Conservation (phyloP, 2,113 vertebrate genomes). For the Salvator merianae region DNA sequence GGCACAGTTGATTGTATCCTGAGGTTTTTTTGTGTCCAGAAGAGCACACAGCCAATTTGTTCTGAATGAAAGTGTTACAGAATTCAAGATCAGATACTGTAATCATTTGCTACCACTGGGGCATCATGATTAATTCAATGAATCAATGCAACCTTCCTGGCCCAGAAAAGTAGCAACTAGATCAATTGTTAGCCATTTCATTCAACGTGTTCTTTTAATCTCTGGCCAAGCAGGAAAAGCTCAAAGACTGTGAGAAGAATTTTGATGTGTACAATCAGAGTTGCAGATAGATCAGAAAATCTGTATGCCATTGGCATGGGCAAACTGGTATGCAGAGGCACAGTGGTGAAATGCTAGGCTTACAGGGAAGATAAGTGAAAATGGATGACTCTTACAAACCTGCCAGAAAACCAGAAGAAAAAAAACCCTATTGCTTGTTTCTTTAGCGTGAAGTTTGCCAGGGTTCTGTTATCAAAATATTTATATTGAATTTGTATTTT, state of each 20-base stretch:
- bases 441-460: no score
- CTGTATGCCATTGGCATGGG: slow-evolving; percentile 28
- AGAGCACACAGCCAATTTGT: neutral
- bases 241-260: slow-evolving; percentile 37
- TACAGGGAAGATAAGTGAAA: neutral
- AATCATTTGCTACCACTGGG: slow-evolving; percentile 49
- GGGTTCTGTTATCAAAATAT: no score
- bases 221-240: slow-evolving; percentile 3
- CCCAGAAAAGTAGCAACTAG: slow-evolving; percentile 42
- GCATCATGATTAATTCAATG: slow-evolving; percentile 47
- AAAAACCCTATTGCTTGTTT: no score
- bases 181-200: slow-evolving; percentile 48
- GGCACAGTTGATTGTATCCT: neutral
- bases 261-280: slow-evolving; percentile 13
- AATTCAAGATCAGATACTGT: slow-evolving; percentile 54
- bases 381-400: neutral
- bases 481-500: no score
- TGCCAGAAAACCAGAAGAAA: neutral
- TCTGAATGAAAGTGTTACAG: slow-evolving; percentile 44
- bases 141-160: slow-evolving; percentile 56
- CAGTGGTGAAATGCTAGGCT: neutral
- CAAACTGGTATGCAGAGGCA: slow-evolving; percentile 10
- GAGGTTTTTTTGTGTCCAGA: neutral
- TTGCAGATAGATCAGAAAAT: slow-evolving; percentile 40
- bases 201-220: slow-evolving; percentile 41